Evolutionary conservation across 2,888 invertebrate species (phyloP), one percentile per base, ranked within the genome.

Genomic region (Rambutsinella grinnellia): DNA sequence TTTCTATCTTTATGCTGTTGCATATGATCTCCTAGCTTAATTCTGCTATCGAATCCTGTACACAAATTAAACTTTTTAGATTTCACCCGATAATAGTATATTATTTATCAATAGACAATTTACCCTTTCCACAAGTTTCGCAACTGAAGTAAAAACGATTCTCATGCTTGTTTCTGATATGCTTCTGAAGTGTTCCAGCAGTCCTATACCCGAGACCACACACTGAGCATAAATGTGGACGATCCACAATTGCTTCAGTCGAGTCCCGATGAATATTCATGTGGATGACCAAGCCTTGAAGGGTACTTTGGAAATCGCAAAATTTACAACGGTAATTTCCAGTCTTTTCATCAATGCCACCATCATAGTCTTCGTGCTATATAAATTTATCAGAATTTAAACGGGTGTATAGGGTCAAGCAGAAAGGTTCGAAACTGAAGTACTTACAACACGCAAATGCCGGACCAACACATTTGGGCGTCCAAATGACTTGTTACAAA

Each of bases 101-200:
- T 8, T 8, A 13, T 36, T 8, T 36, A 36, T 8, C 5, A 36
- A 36, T 36, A 36, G n/a, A 49, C n/a, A 13, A 15, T n/a, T 23
- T 46, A 61, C 70, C 70, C 28, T 62, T 61, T 2, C 70, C 70
- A 56, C 70, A 70, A 2, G n/a, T 8, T 21, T 61, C 62, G 47
- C 70, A 70, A 1, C n/a, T 54, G 36, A 54, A 56, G 10, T 6
- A 62, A 24, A 46, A 70, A 5, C 5, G 51, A 24, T 70, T 62
- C 17, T 60, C 61, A 26, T 70, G 54, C 15, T 53, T 62, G 19
- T 27, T 70, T 26, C 27, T 70, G 8, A 61, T 46, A 17, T 70
- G 70, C 21, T 47, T 17, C 21, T 23, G 17, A 1, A 70, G 17
- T n/a, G 17, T 15, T 3, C 2, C 27, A 5, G 2, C 15, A 10